A percentile compares a stretch with the other conserved stretches of the same genome.
Conservation (phyloP, 2,113 vertebrate genomes). For the Salvelinus sp. region DNA sequence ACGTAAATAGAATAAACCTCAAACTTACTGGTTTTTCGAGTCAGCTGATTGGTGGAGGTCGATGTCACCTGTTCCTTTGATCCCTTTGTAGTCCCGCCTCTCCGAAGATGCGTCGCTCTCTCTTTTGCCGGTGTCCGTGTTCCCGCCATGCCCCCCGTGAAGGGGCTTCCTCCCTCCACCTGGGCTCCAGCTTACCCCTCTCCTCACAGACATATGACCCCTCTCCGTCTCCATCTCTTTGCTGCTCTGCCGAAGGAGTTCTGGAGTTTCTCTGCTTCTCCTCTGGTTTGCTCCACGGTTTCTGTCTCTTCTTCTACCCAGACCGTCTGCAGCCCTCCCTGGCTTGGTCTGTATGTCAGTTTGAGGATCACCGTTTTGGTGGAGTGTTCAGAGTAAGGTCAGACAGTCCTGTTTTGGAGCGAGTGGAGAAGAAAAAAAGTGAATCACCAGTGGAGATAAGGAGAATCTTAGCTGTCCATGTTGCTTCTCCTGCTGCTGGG, state of each 20-base stretch:
- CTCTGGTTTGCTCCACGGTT: conserved; percentile 18
- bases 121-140: conserved; percentile 38
- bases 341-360: conserved; percentile 12
- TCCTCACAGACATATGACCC: conserved; percentile 59
- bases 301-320: not conserved
- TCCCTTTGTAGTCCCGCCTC: conserved; percentile 46
- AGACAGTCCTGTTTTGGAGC: conserved; percentile 1
- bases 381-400: conserved; percentile 14
- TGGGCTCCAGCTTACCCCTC: conserved; percentile 72
- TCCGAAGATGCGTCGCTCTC: conserved; percentile 61
- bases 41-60: conserved; percentile 38
- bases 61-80: conserved; percentile 53
- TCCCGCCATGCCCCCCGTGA: conserved; percentile 39
- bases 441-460: not conserved
- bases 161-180: conserved; percentile 59
- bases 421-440: conserved; percentile 11
- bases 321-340: not conserved
- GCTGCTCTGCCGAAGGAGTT: conserved; percentile 10
- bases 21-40: conserved; percentile 76
- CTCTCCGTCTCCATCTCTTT: conserved; percentile 43
- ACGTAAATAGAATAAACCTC: not conserved
- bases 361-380: not conserved
- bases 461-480: conserved; percentile 38
- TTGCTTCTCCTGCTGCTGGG: conserved; percentile 29
- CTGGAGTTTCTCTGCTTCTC: conserved; percentile 14